Base-by-base conservation (phyloP, 1,140 invertebrate genomes). In the Bactericera cockerelli region DNA sequence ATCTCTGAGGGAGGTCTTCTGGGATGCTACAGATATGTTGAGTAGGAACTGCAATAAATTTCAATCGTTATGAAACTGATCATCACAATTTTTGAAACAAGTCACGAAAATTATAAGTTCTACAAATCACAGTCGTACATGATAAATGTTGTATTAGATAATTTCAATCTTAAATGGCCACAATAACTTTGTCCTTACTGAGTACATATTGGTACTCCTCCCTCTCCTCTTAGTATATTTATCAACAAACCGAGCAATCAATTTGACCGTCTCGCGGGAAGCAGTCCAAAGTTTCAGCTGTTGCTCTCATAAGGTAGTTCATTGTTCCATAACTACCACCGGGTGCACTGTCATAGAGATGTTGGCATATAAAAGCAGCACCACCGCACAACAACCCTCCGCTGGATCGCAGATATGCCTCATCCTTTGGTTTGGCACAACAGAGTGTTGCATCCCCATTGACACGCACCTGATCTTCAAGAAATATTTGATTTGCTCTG, bases 321-420 rank as follows among this genome's bases (percentile, higher is more conserved):
- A 98, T 97, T 16, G 95, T 98, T 58, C 96, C 96, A 73, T 82
- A 98, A 67, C 84, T 85, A 39, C 96, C 96, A 71, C 92, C 96
- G 3, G 96, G 96, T 19, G 96, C 95, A 70, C 86, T 91, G 71
- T 99, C 96, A 71, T 98, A 99, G 68, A 99, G 89, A 73, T 96
- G 91, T 72, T 92, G 88, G 72, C 95, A 98, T 61, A 99, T 91
- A 61, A 87, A 90, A 0, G 88, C 91, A 36, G 92, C 89, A 31
- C 93, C 93, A 31, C 88, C 88, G 69, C 93, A 97, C 2, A 89
- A 72, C 16, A 88, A 70, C 62, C 77, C 79, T 33, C 84, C 83
- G 39, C 74, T 71, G 6, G 76, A 78, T 19, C 73, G 76, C 2
- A 56, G 16, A 71, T 82, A 77, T 26, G 79, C 73, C 62, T 79